Evolutionary conservation across 1,140 invertebrate genomes (phyloP).

Genomic region (Cydia strobilella): DNA sequence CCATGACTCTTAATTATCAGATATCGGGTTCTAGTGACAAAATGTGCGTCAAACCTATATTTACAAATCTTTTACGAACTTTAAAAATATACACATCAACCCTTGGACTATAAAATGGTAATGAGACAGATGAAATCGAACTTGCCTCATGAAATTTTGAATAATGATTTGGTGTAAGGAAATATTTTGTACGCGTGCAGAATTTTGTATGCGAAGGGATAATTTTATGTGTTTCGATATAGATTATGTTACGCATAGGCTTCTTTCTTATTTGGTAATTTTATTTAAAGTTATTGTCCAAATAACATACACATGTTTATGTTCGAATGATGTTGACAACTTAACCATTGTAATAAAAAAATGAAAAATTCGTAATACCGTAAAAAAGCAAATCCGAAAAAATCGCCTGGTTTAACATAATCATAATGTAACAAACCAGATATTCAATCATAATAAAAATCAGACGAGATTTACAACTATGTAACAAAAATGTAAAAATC

Average conservation of each 20-base stretch:
- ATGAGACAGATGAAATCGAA: slow-evolving; percentile 29
- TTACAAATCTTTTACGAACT: background rate
- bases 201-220: slow-evolving; percentile 6
- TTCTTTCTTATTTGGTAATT: background rate
- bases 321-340: background rate
- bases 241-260: background rate
- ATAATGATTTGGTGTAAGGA: slow-evolving; percentile 29
- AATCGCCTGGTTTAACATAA: background rate
- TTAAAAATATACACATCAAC: background rate
- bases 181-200: slow-evolving; percentile 8
- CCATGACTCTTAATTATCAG: no score
- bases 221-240: background rate
- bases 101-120: slow-evolving; percentile 26
- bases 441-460: slow-evolving; percentile 24
- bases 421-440: background rate
- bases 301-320: no score
- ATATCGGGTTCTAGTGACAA: no score
- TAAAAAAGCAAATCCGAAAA: background rate
- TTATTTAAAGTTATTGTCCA: background rate
- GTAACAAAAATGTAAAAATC: slow-evolving; percentile 8
- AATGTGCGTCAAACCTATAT: no score
- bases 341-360: background rate
- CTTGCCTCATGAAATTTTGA: slow-evolving; percentile 25
- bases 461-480: slow-evolving; percentile 17
- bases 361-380: background rate